phyloP scores from a whole-genome alignment of 1,140 invertebrate species.

The Maconellicoccus hirsutus region DNA sequence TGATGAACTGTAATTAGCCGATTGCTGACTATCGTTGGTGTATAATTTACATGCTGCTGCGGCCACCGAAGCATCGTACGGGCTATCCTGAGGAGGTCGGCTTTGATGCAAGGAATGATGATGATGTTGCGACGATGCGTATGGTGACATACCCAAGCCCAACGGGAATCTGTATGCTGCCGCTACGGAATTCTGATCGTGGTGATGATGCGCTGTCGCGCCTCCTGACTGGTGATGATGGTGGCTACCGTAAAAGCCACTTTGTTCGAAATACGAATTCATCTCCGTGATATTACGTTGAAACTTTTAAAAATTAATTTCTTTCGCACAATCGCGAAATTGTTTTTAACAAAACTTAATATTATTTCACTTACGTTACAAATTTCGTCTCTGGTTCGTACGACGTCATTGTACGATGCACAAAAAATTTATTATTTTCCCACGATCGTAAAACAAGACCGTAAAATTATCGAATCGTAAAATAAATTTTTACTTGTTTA shows the following conservation, averaged over 20 bases:
- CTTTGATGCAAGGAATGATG: conserved; percentile 65
- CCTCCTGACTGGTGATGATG: conserved; percentile 59
- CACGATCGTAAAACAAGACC: conserved; percentile 24
- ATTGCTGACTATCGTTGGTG: conserved; percentile 47
- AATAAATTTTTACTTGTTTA: conserved; percentile 7
- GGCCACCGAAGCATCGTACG: conserved; percentile 77
- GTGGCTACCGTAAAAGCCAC: conserved; percentile 82
- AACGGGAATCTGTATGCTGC: conserved; percentile 66
- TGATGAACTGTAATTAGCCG: conserved; percentile 41
- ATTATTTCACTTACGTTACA: conserved; percentile 28
- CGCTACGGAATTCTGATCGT: conserved; percentile 47
- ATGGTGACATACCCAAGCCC: conserved; percentile 70
- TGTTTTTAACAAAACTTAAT: no score
- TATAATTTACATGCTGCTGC: conserved; percentile 74
- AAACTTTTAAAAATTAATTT: no score
- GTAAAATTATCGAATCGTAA: conserved; percentile 23
- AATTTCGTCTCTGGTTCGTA: conserved; percentile 22
- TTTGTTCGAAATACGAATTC: conserved; percentile 92
- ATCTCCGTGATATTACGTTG: conserved; percentile 40
- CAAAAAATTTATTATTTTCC: conserved; percentile 18
- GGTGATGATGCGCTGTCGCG: conserved; percentile 53
- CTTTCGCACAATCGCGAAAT: no score
- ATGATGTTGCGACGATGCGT: conserved; percentile 58
- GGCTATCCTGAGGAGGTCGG: conserved; percentile 70
- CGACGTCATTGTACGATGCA: conserved; percentile 13